These are phyloP conservation scores for Electrona antarctica DNA, from an alignment of 2,113 vertebrate species.

Conservation along the genomic window DNA sequence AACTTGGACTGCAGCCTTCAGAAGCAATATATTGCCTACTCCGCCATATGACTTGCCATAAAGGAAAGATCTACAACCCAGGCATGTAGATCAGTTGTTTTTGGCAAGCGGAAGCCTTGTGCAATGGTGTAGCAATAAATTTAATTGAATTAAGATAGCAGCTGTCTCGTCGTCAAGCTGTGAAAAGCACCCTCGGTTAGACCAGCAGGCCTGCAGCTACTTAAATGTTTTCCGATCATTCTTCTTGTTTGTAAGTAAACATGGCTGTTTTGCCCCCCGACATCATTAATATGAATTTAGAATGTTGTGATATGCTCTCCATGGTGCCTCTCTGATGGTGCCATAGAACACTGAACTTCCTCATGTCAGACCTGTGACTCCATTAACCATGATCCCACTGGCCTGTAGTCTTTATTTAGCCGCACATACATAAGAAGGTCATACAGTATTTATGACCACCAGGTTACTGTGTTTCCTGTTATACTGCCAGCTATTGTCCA, in stretches of 20 bases:
- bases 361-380: slow-evolving; percentile 35
- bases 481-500: slow-evolving; percentile 44
- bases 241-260: slow-evolving; percentile 12
- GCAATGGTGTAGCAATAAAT: too few species aligned
- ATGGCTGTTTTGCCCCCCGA: slow-evolving; percentile 29
- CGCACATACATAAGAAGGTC: slow-evolving; percentile 34
- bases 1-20: too few species aligned
- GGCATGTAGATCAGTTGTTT: too few species aligned
- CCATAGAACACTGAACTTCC: slow-evolving; percentile 47
- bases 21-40: too few species aligned
- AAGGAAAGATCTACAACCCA: too few species aligned
- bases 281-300: slow-evolving; percentile 31
- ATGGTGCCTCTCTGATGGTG: slow-evolving; percentile 19
- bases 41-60: too few species aligned
- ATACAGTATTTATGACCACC: slow-evolving; percentile 55
- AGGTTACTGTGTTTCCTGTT: slow-evolving; percentile 50
- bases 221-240: slow-evolving; percentile 28
- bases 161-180: slow-evolving; percentile 18
- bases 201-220: background rate
- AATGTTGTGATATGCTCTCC: slow-evolving; percentile 5
- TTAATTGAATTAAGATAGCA: background rate
- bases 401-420: slow-evolving; percentile 44
- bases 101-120: too few species aligned
- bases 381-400: slow-evolving; percentile 9
- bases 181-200: slow-evolving; percentile 8